These are phyloP conservation scores for Oreocharis arfaki DNA, from an alignment of 2,113 vertebrate genomes.

Conservation along the genomic window DNA sequence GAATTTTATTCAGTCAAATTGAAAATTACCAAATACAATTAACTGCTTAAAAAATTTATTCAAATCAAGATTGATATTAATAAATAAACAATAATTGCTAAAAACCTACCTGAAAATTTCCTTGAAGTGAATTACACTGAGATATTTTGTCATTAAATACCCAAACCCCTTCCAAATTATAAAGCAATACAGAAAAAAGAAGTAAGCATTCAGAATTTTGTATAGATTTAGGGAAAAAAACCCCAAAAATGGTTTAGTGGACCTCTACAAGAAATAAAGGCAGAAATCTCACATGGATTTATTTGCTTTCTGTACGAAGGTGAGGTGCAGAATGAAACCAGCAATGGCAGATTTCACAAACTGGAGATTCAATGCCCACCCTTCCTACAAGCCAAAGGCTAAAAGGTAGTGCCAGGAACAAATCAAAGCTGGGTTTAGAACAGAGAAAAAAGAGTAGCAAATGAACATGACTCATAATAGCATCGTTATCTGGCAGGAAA, in stretches of 20 bases:
- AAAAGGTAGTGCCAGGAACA: not conserved
- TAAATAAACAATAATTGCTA: not conserved
- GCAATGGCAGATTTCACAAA: not conserved
- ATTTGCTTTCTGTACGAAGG: not conserved
- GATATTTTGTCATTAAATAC: not conserved
- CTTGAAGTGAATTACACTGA: not conserved
- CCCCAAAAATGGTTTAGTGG: not conserved
- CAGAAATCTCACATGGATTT: not conserved
- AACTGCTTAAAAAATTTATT: accelerated
- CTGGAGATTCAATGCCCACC: not conserved
- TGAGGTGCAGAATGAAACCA: not conserved
- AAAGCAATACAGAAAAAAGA: not conserved
- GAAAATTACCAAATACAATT: not conserved
- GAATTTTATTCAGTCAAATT: not conserved
- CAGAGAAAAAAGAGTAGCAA: not conserved
- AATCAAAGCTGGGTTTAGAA: not conserved
- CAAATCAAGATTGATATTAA: not conserved
- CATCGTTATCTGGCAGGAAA: not conserved
- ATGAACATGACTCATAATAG: not conserved
- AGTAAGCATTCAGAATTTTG: not conserved
- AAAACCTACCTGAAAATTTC: not conserved
- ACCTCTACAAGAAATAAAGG: not conserved
- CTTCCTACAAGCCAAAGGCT: not conserved
- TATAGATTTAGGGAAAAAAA: not conserved
- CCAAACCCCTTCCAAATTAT: not conserved